These are phyloP conservation scores for Sarcophaga subvicina DNA, from an alignment of 2,888 invertebrate species.

Conservation along the genomic window DNA sequence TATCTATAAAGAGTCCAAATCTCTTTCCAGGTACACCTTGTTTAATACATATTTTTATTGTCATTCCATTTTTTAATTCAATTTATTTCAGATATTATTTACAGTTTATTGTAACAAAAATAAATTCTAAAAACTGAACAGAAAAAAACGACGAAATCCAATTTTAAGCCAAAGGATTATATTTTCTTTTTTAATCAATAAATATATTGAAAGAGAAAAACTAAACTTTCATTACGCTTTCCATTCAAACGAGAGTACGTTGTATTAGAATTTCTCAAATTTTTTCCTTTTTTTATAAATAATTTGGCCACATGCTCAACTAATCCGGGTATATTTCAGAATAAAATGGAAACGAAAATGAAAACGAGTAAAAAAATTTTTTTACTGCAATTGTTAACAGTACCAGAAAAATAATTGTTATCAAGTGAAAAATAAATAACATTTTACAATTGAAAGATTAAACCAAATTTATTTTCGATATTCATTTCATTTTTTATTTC, in stretches of 20 bases:
- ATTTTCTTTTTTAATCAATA: conserved; percentile 43
- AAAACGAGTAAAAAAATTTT: not conserved
- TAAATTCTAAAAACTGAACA: not conserved
- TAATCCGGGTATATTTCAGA: conserved; percentile 15
- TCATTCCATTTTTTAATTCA: no score
- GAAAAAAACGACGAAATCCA: not conserved
- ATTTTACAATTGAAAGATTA: conserved; percentile 65
- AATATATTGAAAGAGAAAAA: not conserved
- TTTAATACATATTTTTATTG: no score
- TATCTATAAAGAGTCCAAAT: no score
- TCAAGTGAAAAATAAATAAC: conserved; percentile 66
- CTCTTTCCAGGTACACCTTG: no score
- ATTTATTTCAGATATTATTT: no score
- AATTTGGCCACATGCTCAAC: conserved; percentile 33
- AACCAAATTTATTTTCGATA: conserved; percentile 5
- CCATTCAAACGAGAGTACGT: not conserved
- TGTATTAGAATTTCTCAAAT: not conserved
- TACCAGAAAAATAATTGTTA: conserved; percentile 64
- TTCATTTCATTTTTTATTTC: not conserved
- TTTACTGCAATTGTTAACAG: conserved; percentile 46
- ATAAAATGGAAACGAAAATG: not conserved
- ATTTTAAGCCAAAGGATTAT: conserved; percentile 19
- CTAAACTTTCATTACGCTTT: not conserved
- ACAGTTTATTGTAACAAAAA: no score
- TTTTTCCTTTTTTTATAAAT: conserved; percentile 6